Conservation (phyloP, 2,113 vertebrate species). For the Neogobius melanostomus region DNA sequence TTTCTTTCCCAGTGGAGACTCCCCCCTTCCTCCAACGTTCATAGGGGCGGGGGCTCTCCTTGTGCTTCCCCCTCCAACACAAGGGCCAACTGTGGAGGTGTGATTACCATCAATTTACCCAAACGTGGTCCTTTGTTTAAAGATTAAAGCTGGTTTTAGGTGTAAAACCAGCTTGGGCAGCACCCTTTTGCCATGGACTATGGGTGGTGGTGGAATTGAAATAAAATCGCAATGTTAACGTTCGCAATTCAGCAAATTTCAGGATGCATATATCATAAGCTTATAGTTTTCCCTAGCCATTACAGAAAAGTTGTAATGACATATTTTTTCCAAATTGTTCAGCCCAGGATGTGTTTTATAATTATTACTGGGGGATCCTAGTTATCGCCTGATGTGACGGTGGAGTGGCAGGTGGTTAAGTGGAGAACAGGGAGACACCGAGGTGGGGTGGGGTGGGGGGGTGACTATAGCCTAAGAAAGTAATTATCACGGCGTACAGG, state of each 20-base stretch:
- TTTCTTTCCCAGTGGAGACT: constrained; percentile 39
- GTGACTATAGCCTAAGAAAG: constrained; percentile 48
- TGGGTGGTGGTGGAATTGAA: too few relatives aligned
- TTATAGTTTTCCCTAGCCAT: too few relatives aligned
- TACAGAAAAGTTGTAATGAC: too few relatives aligned
- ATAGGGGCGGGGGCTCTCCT: not conserved
- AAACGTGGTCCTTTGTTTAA: constrained; percentile 57
- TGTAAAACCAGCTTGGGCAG: too few relatives aligned
- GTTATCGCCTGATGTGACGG: constrained; percentile 45
- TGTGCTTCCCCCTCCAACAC: constrained; percentile 31
- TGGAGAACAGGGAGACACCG: constrained; percentile 36
- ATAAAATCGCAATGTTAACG: too few relatives aligned
- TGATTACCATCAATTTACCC: constrained; percentile 67
- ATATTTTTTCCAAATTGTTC: too few relatives aligned
- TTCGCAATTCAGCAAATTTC: too few relatives aligned
- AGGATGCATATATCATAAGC: too few relatives aligned
- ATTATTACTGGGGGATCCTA: constrained; percentile 8
- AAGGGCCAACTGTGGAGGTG: constrained; percentile 49
- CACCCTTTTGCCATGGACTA: too few relatives aligned
- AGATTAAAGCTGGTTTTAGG: constrained; percentile 7
- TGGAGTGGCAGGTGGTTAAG: constrained; percentile 71
- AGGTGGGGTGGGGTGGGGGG: constrained; percentile 28
- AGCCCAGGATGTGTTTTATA: too few relatives aligned
- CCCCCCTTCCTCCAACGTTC: not conserved
- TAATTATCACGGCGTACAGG: constrained; percentile 71